Evolutionary conservation across 2,888 invertebrate species (phyloP).

Genomic region (Drosophila sordidapex): DNA sequence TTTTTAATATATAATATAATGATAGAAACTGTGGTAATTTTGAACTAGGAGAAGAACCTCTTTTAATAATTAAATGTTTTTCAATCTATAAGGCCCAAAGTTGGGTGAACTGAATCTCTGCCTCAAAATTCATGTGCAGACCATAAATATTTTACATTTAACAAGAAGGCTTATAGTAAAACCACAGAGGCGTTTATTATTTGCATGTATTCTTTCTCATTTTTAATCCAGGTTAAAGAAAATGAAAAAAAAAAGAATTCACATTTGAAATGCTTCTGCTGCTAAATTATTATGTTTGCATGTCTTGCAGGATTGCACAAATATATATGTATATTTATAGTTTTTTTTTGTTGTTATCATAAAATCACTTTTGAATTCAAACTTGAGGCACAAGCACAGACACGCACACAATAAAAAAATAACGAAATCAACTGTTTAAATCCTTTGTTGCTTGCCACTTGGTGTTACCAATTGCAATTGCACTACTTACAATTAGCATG

Average conservation of each 20-base stretch:
- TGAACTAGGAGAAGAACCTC: neutral
- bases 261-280: neutral
- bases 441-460: slow-evolving; percentile 17
- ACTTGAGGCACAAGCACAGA: slow-evolving; percentile 20
- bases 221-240: neutral
- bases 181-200: neutral
- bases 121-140: neutral
- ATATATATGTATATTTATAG: neutral
- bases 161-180: neutral
- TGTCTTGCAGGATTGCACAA: neutral
- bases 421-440: slow-evolving; percentile 7
- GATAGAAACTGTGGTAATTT: neutral
- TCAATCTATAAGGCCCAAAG: neutral
- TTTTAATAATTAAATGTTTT: neutral
- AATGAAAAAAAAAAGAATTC: neutral
- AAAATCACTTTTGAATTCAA: slow-evolving; percentile 1
- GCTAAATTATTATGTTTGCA: neutral
- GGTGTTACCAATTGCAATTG: slow-evolving; percentile 12
- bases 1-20: neutral
- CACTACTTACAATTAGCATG: slow-evolving; percentile 82
- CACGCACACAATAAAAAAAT: slow-evolving; percentile 11
- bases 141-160: neutral
- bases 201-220: neutral
- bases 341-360: neutral
- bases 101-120: neutral